phyloP scores from a whole-genome alignment of 2,888 invertebrate genomes.

The Oxycera nigricornis region DNA sequence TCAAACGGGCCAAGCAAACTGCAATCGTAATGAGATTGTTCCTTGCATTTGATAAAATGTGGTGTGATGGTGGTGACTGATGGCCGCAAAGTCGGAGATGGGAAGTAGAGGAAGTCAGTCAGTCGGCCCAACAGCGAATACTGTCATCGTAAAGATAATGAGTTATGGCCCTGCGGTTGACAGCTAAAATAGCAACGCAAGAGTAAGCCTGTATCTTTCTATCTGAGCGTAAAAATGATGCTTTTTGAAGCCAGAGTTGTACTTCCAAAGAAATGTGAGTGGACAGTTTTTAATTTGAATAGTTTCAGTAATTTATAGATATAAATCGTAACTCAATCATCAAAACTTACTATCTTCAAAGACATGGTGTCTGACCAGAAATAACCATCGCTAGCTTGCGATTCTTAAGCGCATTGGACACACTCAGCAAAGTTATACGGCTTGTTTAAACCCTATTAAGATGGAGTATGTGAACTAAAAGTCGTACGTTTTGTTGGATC shows the following conservation, averaged over 20 bases:
- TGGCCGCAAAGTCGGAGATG: not conserved
- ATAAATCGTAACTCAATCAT: too few relatives aligned
- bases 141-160: conserved; percentile 44
- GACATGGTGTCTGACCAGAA: too few relatives aligned
- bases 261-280: not conserved
- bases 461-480: too few relatives aligned
- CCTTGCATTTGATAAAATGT: conserved; percentile 1
- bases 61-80: not conserved
- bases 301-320: too few relatives aligned
- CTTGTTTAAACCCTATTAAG: too few relatives aligned
- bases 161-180: conserved; percentile 44
- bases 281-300: too few relatives aligned
- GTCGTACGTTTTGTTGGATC: too few relatives aligned
- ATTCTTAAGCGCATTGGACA: too few relatives aligned
- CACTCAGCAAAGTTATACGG: too few relatives aligned
- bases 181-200: not conserved
- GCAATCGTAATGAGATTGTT: conserved; percentile 30
- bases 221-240: not conserved
- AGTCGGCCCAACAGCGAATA: conserved; percentile 11
- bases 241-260: not conserved
- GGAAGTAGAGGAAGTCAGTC: conserved; percentile 10
- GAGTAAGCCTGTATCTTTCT: not conserved
- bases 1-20: conserved; percentile 11
- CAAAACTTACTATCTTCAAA: too few relatives aligned
- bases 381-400: too few relatives aligned